Conservation (phyloP, 2,797 vertebrate genomes). For the Antrozous pallidus region DNA sequence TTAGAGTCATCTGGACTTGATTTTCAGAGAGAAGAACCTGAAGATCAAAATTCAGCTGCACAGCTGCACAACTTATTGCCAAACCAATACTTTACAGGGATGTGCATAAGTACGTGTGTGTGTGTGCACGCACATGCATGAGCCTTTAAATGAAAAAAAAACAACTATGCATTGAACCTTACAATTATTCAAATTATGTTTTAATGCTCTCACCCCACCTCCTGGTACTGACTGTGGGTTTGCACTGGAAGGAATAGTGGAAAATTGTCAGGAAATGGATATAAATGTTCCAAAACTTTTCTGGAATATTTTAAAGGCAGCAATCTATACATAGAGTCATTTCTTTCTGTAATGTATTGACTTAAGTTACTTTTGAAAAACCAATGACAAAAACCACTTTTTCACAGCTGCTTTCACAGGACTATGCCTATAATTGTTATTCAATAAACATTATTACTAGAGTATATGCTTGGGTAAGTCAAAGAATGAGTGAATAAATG, state of each 20-base stretch:
- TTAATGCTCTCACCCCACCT: neutral
- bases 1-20: slow-evolving; percentile 66
- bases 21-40: slow-evolving; percentile 55
- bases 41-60: slow-evolving; percentile 24
- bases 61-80: neutral
- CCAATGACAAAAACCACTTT: neutral
- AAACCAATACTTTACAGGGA: neutral
- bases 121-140: neutral
- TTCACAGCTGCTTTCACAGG: neutral
- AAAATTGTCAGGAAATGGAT: slow-evolving; percentile 60
- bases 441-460: neutral
- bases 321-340: slow-evolving; percentile 17
- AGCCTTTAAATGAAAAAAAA: slow-evolving; percentile 33
- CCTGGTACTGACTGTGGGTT: neutral
- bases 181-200: slow-evolving; percentile 22
- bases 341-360: slow-evolving; percentile 5
- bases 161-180: neutral
- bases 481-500: neutral
- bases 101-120: neutral
- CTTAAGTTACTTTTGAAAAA: neutral
- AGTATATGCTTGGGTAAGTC: neutral
- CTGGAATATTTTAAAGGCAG: slow-evolving; percentile 51
- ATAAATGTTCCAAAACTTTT: slow-evolving; percentile 38
- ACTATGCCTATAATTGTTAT: neutral
- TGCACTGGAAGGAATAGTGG: slow-evolving; percentile 61